Evolutionary conservation across 2,113 vertebrate species (phyloP), one percentile per base, ranked within the genome.

Genomic region (Centropristis striata): DNA sequence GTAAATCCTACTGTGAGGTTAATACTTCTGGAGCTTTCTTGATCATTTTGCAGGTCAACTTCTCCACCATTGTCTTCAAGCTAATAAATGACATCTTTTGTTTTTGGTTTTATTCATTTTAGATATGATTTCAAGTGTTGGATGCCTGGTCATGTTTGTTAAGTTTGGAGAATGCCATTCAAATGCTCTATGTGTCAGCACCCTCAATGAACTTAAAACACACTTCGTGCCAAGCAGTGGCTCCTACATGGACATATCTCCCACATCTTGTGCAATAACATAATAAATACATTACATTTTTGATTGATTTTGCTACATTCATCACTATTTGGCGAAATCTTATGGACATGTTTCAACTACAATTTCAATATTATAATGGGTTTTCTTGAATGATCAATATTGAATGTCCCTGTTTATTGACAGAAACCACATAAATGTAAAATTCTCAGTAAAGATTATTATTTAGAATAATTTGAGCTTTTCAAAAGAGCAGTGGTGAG

Each of bases 401-500:
- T 41, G 0, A 46, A 14, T 55, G 16, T 18, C 21, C 7, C 36
- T 53, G 23, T 15, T 21, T 9, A 1, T 27, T 46, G 9, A 64
- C 18, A 53, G 9, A 58, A 60, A 25, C 10, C 18, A 51, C 14
- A 50, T 51, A 58, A n/a, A 27, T 53, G 14, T 28, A 46, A 23
- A 60, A 46, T 36, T 54, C 1, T 37, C 32, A 57, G 27, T 14
- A 64, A 44, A 60, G 25, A 42, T 51, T 44, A 16, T 8, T 57
- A 42, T 36, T 23, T 47, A 36, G n/a, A 73, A 41, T 64, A 0
- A 57, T 50, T 65, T 21, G 54, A 44, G 55, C 25, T 44, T 37
- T 4, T 23, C 66, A 67, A 71, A 65, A 69, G 23, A 80, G 42
- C 73, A 76, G 74, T 10, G 36, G 41, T 4, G 8, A 64, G 59